Evolutionary conservation across 1,140 invertebrate genomes (phyloP).

Genomic region (Tenebrio molitor): DNA sequence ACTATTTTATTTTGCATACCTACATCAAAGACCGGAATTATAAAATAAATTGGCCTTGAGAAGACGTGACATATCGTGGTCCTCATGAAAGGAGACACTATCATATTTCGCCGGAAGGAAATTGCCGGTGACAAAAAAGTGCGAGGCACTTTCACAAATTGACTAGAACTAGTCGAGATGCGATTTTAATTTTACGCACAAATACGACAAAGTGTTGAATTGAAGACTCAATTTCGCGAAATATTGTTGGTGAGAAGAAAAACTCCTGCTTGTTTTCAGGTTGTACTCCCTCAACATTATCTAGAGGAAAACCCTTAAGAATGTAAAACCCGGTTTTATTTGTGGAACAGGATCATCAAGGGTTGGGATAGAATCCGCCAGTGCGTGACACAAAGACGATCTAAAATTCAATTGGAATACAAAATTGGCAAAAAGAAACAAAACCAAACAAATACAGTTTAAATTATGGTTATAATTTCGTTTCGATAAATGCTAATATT

Average conservation of each 20-base stretch:
- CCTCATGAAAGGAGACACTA: conserved; percentile 2
- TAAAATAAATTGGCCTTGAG: conserved; percentile 9
- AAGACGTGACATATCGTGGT: conserved; percentile 2
- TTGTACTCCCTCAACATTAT: background rate
- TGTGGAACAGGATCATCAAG: conserved; percentile 7
- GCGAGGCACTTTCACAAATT: too few species aligned
- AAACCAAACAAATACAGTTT: background rate
- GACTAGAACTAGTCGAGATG: too few species aligned
- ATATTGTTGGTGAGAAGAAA: too few species aligned
- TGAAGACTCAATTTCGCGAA: too few species aligned
- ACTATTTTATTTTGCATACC: conserved; percentile 13
- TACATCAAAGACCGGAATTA: conserved; percentile 24
- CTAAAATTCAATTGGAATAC: background rate
- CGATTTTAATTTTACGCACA: too few species aligned
- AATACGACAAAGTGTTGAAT: too few species aligned
- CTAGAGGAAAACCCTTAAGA: conserved; percentile 4
- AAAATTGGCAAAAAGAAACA: background rate
- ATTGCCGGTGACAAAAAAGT: background rate
- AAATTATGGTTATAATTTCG: too few species aligned
- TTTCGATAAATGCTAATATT: too few species aligned
- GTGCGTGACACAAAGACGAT: background rate
- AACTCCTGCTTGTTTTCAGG: too few species aligned
- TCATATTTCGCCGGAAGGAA: background rate
- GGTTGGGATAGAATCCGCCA: background rate
- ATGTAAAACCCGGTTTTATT: conserved; percentile 25